Base-by-base conservation (phyloP, 2,888 invertebrate species). In the Acleris emargana region DNA sequence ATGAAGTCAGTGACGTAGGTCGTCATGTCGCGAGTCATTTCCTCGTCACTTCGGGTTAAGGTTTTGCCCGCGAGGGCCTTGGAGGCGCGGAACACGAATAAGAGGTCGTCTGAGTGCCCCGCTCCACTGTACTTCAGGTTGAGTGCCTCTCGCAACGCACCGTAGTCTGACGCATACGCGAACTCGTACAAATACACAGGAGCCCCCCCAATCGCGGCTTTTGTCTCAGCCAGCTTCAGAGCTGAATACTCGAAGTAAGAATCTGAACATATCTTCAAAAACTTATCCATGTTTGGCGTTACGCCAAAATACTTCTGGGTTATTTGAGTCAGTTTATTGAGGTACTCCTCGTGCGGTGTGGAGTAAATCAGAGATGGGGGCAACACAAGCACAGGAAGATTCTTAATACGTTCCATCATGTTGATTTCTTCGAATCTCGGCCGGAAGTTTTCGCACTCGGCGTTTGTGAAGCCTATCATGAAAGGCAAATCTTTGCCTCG, bases 31-130 rank as follows among this genome's bases (percentile, higher is more conserved):
- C 45, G 62, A 22, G 7, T 76, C 73, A 62, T 88, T 85, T 3
- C 68, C 67, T 11, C 43, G 70, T 3, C 72, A 58, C 1, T 76
- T 73, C 6, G 74, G 72, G 16, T 67, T 68, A 16, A 77, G 73
- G 1, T 67, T 62, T 9, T 74, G 70, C 1, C 66, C 43, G 0
- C 71, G 73, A 28, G 81, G 64, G 60, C 83, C 71, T 1, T 84
- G 71, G 87, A 88, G 1, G 79, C 76, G 58, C 78, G 79, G 69
- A 94, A 94, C 11, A 94, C 73, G 69, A 93, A 94, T 1, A 93
- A 93, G 76, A 94, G 73, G 76, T 94, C 94, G 73, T 94, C 94
- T 1, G 93, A 88, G 68, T 94, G 94, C n/a, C 91, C 93, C 5
- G 93, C 93, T 9, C 94, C 94, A 0, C 83, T 80, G 49, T 90